Base-by-base conservation (phyloP, 2,888 invertebrate genomes). In the Mesorhabditis spiculigera region DNA sequence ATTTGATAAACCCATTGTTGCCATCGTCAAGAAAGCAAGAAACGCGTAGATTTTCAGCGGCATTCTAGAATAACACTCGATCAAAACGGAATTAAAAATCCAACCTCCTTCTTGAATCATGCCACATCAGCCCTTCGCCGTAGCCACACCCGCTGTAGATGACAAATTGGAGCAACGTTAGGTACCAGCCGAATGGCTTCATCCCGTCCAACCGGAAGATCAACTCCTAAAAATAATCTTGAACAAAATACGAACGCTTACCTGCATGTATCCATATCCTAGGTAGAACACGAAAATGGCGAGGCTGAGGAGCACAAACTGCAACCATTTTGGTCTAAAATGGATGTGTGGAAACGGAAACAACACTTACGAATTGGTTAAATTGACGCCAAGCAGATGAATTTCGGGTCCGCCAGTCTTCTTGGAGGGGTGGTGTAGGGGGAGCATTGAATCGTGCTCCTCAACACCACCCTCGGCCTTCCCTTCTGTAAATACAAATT, bases 1-100 rank as follows among this genome's bases (percentile, higher is more conserved):
- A 87, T 97, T 97, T 2, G 95, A 95, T 75, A 95, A 90, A 0
- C 95, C 93, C 94, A 97, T 96, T 4, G 96, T 96, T 4, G 93
- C 94, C 16, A 96, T 89, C 0, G 95, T 95, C 66, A 95, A 88
- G 2, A 92, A 89, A 63, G 95, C 95, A 74, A 96, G 87, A 63
- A 94, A 86, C 66, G 90, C 88, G 87, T 96, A 96, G 0, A 91
- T 92, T 81, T 88, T 89, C 79, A 93, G 82, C 5, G 95, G 94
- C 76, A 95, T 93, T 87, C 93, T 93, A 88, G 76, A 90, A 76
- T 50, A 72, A 41, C 4, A 41, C 8, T 66, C 16, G 28, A 45
- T 66, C 5, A 28, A 8, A 50, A 13, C 8, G n/a, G n/a, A 50
- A 50, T 50, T n/a, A n/a, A 50, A n/a, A 50, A 50, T 50, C 86